phyloP scores from a whole-genome alignment of 2,797 vertebrate species.

The Hylomyscus alleni region DNA sequence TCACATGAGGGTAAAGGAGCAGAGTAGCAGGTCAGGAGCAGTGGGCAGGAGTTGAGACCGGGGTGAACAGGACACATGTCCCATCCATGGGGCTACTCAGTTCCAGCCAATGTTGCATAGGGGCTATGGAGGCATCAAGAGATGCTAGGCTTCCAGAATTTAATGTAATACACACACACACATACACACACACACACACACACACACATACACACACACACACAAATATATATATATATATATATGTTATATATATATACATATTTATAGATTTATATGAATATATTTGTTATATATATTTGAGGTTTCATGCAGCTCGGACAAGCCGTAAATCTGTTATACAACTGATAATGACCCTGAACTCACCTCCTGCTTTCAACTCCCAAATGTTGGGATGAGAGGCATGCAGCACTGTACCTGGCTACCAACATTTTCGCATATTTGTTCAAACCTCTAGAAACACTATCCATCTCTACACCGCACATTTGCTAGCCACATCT shows the following conservation, averaged over 20 bases:
- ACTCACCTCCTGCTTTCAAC: neutral
- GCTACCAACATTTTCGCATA: neutral
- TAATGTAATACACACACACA: neutral
- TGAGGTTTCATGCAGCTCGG: neutral
- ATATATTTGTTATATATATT: neutral
- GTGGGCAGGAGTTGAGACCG: neutral
- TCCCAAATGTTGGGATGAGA: neutral
- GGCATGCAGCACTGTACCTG: neutral
- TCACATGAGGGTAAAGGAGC: neutral
- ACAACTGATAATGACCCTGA: neutral
- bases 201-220: too few relatives aligned
- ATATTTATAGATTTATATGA: neutral
- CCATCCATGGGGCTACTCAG: neutral
- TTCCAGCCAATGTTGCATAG: accelerated
- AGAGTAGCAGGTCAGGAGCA: accelerated
- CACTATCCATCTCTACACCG: neutral
- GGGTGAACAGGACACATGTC: accelerated
- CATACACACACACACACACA: neutral
- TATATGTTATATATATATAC: too few relatives aligned
- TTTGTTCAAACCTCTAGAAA: conserved; percentile 1
- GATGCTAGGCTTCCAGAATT: neutral
- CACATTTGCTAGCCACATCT: neutral
- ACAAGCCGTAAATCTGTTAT: neutral
- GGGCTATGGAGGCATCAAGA: neutral
- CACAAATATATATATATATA: too few relatives aligned